A percentile compares a stretch with the other conserved stretches of the same genome.
Evolutionary conservation across 2,113 vertebrate genomes (phyloP).

Genomic region (Platichthys stellatus): DNA sequence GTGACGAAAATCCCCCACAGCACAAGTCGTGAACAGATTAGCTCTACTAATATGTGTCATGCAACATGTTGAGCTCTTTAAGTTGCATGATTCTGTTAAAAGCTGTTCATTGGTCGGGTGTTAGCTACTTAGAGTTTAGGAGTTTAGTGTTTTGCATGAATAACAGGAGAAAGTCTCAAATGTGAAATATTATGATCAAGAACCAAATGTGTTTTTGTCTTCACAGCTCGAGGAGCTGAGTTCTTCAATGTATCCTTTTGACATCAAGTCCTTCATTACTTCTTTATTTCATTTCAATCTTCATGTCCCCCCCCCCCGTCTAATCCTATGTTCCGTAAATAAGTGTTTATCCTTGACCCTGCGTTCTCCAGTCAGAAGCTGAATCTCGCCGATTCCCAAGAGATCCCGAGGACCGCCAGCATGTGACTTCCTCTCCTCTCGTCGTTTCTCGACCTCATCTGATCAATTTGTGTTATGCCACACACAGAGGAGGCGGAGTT

Average conservation of each 20-base stretch:
- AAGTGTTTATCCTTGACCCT: conserved; percentile 79
- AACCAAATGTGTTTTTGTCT: conserved; percentile 31
- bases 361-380: conserved; percentile 89
- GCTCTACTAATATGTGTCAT: not conserved
- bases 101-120: too few species aligned
- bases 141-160: conserved; percentile 10
- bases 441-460: not conserved
- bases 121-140: conserved; percentile 8
- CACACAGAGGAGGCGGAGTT: not conserved
- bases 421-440: conserved; percentile 73
- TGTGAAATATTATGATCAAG: not conserved
- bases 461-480: conserved; percentile 1
- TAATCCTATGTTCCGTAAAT: not conserved
- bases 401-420: conserved; percentile 86
- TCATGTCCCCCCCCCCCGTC: not conserved
- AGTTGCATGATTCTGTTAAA: not conserved
- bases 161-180: conserved; percentile 1
- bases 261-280: not conserved
- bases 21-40: not conserved
- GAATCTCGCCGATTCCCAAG: conserved; percentile 93
- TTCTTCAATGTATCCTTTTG: conserved; percentile 99
- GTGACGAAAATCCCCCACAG: not conserved
- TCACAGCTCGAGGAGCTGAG: conserved; percentile 97
- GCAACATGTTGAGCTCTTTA: not conserved
- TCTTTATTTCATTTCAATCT: not conserved